Evolutionary conservation across 2,888 invertebrate genomes (phyloP).

Genomic region (Notodonta dromedarius): DNA sequence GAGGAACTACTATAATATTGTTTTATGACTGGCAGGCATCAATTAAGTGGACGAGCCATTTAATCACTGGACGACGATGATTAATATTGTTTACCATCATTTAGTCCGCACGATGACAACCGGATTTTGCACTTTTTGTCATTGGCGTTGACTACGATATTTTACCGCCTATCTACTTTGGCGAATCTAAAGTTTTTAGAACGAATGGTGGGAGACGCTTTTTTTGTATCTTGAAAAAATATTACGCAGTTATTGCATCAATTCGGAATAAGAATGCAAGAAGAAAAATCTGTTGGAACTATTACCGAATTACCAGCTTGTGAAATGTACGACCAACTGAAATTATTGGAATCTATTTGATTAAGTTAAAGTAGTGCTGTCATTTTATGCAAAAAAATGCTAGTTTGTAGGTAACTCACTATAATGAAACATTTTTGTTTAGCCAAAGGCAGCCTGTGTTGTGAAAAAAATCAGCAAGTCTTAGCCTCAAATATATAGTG

Average conservation of each 20-base stretch:
- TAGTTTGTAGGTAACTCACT: too few relatives aligned
- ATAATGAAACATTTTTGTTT: too few relatives aligned
- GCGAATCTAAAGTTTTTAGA: not conserved
- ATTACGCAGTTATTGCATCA: not conserved
- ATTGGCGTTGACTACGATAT: not conserved
- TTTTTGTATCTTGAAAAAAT: not conserved
- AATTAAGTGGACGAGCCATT: not conserved
- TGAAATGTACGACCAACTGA: not conserved
- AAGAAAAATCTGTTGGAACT: not conserved
- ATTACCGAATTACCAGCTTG: not conserved
- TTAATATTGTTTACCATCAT: not conserved
- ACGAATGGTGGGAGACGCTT: not conserved
- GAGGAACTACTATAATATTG: too few relatives aligned
- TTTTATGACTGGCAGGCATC: too few relatives aligned
- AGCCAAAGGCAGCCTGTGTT: too few relatives aligned
- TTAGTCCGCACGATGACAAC: not conserved
- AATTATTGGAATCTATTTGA: not conserved
- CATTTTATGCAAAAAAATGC: too few relatives aligned
- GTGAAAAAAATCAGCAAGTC: too few relatives aligned
- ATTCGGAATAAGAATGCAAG: not conserved
- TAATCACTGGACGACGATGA: not conserved
- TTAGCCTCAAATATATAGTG: too few relatives aligned
- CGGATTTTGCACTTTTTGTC: not conserved
- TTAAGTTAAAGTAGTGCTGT: too few relatives aligned
- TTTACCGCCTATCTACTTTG: not conserved